These are phyloP conservation scores for Cerastis leucographa DNA, from an alignment of 2,888 invertebrate genomes.

Conservation along the genomic window DNA sequence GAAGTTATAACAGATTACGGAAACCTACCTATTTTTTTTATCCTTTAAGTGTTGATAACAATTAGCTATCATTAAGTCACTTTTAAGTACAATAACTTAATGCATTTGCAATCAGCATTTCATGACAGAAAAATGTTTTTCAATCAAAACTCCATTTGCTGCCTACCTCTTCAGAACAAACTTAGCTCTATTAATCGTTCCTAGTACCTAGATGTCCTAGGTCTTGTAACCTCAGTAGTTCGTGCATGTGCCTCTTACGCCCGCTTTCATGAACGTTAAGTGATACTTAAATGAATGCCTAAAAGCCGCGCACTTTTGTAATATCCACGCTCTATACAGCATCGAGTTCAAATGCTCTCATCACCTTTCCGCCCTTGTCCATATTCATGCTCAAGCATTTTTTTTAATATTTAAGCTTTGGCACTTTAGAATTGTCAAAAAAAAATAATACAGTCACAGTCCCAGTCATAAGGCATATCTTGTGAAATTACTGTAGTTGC, in stretches of 20 bases:
- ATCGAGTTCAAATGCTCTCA: neutral
- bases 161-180: constrained; percentile 9
- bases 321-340: neutral
- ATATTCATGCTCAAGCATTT: neutral
- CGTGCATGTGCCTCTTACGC: constrained; percentile 46
- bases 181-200: constrained; percentile 27
- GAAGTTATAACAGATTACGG: neutral
- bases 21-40: too few species aligned
- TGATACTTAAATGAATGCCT: neutral
- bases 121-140: too few species aligned
- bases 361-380: neutral
- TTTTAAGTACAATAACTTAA: too few species aligned
- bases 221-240: constrained; percentile 40
- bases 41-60: too few species aligned
- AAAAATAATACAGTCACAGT: neutral
- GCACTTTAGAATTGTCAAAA: neutral
- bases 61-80: too few species aligned
- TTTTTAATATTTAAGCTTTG: neutral
- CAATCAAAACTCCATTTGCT: constrained; percentile 2
- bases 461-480: neutral
- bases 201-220: constrained; percentile 23
- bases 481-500: neutral
- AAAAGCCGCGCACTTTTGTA: neutral
- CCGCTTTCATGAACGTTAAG: neutral
- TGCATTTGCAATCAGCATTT: too few species aligned